A percentile compares a stretch with the other conserved stretches of the same genome.
phyloP scores from a whole-genome alignment of 2,113 vertebrate species.

The Hypocryptadius cinnamomeus region DNA sequence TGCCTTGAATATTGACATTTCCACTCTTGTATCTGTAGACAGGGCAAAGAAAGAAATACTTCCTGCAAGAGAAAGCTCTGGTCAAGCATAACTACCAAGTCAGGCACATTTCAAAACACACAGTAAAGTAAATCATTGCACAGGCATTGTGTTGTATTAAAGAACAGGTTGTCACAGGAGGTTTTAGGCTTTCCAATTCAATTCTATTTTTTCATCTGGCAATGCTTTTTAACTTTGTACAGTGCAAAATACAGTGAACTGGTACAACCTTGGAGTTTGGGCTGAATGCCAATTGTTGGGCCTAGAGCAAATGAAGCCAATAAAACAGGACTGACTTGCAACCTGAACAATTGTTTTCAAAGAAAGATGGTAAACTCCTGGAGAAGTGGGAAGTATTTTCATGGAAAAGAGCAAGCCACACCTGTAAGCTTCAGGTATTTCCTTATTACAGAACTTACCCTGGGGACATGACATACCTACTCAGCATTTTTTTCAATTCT shows the following conservation, averaged over 20 bases:
- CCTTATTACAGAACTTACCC: not conserved
- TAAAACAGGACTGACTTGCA: not conserved
- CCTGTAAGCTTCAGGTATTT: not conserved
- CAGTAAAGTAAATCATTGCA: not conserved
- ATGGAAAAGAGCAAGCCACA: not conserved
- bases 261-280: not conserved
- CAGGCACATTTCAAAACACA: not conserved
- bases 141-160: not conserved
- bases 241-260: not conserved
- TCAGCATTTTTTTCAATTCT: not conserved
- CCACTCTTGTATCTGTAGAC: not conserved
- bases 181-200: not conserved
- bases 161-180: not conserved
- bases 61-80: not conserved
- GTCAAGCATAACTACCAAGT: not conserved
- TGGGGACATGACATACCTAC: not conserved
- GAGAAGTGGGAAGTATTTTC: not conserved
- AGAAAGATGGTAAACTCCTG: not conserved
- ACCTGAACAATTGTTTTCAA: not conserved
- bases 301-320: not conserved
- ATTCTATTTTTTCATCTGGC: not conserved
- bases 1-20: not conserved
- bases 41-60: not conserved
- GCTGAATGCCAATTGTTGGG: not conserved
- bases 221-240: not conserved